Evolutionary conservation across 2,888 invertebrate genomes (phyloP).

Genomic region (Epicampocera succincta): DNA sequence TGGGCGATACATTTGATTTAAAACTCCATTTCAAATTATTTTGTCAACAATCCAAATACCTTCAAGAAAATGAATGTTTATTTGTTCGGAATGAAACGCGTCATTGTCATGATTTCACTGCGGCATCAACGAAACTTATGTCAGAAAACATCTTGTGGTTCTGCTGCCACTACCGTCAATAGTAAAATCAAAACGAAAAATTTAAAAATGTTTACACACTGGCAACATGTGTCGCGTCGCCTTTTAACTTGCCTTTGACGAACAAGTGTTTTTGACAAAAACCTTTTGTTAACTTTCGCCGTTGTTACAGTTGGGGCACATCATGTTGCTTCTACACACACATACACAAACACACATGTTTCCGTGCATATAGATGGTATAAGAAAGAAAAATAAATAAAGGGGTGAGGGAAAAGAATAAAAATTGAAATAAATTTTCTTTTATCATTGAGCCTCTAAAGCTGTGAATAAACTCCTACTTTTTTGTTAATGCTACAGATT

Average conservation of each 20-base stretch:
- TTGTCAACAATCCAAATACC: too few species aligned
- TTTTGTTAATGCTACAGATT: slow-evolving; percentile 15
- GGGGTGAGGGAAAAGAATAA: too few species aligned
- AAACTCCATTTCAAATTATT: too few species aligned
- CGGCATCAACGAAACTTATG: background rate
- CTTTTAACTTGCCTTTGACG: slow-evolving; percentile 30
- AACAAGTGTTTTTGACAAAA: slow-evolving; percentile 42
- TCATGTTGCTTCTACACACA: background rate
- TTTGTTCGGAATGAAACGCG: too few species aligned
- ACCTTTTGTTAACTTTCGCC: background rate
- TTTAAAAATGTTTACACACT: background rate
- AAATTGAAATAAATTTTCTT: slow-evolving; percentile 33
- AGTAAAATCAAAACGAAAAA: slow-evolving; percentile 9
- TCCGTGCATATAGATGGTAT: too few species aligned
- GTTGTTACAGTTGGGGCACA: background rate
- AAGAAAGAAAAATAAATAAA: background rate
- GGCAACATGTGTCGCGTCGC: slow-evolving; percentile 56
- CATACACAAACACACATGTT: too few species aligned
- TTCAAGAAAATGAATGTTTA: too few species aligned
- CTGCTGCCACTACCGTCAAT: slow-evolving; percentile 2
- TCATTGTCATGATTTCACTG: background rate
- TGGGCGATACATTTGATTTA: too few species aligned
- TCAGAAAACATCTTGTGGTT: slow-evolving; percentile 1
- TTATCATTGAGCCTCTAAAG: slow-evolving; percentile 14
- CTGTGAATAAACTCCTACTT: slow-evolving; percentile 39